Evolutionary conservation across 2,888 invertebrate species (phyloP).

Genomic region (Scaptomyza flava): DNA sequence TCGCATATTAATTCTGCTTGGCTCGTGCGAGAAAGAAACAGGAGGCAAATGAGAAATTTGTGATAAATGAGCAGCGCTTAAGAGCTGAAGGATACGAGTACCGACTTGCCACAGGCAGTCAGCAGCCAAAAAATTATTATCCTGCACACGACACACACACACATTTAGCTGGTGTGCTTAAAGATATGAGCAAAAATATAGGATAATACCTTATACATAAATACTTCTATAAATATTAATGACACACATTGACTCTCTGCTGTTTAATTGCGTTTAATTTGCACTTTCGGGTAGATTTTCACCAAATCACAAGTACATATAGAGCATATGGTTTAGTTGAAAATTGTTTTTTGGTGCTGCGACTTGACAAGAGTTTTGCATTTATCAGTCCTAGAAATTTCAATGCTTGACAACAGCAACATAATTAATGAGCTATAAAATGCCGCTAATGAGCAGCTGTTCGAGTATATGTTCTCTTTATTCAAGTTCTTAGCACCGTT

Average conservation of each 20-base stretch:
- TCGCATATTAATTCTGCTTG: conserved; percentile 77
- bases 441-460: conserved; percentile 30
- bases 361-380: conserved; percentile 50
- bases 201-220: conserved; percentile 4
- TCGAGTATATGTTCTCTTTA: background rate
- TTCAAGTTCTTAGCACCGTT: conserved; percentile 8
- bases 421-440: conserved; percentile 56
- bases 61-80: conserved; percentile 76
- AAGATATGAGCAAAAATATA: conserved; percentile 30
- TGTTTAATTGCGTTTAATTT: conserved; percentile 63
- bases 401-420: conserved; percentile 33
- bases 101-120: conserved; percentile 30
- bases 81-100: conserved; percentile 54
- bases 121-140: conserved; percentile 49
- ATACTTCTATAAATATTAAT: conserved; percentile 3
- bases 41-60: conserved; percentile 72
- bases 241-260: background rate
- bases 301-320: conserved; percentile 12
- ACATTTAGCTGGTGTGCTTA: conserved; percentile 22
- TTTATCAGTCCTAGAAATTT: conserved; percentile 62
- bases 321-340: conserved; percentile 8
- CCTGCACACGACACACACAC: conserved; percentile 20
- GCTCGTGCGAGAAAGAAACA: conserved; percentile 30
- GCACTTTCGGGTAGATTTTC: conserved; percentile 11
- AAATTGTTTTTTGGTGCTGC: conserved; percentile 23